Conservation (phyloP, 2,888 invertebrate genomes). For the Pterostichus madidus region DNA sequence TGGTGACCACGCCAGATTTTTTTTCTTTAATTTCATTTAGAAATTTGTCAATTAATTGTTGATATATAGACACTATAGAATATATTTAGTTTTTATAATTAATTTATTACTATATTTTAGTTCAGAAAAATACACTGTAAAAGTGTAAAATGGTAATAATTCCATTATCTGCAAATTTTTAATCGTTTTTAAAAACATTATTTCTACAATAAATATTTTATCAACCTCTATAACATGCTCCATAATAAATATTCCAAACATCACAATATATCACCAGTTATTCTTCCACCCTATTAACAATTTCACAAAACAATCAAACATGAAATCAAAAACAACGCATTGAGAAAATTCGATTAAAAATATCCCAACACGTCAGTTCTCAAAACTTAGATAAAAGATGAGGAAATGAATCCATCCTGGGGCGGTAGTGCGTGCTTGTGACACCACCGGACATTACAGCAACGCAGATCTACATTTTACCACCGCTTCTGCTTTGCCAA, state of each 20-base stretch:
- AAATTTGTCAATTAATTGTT: too few relatives aligned
- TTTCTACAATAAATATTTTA: not conserved
- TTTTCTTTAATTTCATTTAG: too few relatives aligned
- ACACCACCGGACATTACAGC: constrained; percentile 57
- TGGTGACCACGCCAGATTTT: too few relatives aligned
- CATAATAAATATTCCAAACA: not conserved
- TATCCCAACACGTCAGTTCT: constrained; percentile 7
- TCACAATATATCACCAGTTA: not conserved
- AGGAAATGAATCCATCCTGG: constrained; percentile 53
- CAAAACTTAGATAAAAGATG: constrained; percentile 52
- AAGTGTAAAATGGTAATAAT: too few relatives aligned
- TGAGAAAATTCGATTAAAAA: constrained; percentile 26
- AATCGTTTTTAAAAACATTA: too few relatives aligned
- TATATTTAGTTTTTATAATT: too few relatives aligned
- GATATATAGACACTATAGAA: too few relatives aligned
- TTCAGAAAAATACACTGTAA: too few relatives aligned
- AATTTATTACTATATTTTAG: too few relatives aligned
- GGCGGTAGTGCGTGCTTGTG: constrained; percentile 47
- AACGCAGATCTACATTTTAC: constrained; percentile 10
- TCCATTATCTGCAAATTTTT: too few relatives aligned
- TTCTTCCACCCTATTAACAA: not conserved
- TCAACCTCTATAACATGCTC: not conserved
- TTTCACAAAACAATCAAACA: not conserved
- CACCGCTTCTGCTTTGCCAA: not conserved
- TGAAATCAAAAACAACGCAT: constrained; percentile 3